phyloP scores from a whole-genome alignment of 2,113 vertebrate species.

The Muntiacus muntjak region DNA sequence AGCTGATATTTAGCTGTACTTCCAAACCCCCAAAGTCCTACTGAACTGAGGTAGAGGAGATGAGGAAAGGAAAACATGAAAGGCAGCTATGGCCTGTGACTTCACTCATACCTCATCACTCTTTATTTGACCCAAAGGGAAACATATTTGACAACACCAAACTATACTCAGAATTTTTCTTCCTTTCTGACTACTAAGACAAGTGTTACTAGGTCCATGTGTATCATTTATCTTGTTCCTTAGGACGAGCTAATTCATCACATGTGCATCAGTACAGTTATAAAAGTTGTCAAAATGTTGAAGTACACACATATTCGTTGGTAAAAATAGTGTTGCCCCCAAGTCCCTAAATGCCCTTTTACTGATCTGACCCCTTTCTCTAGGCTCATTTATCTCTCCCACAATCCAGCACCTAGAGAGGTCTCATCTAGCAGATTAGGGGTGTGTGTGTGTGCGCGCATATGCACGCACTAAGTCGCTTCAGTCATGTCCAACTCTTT shows the following conservation, averaged over 20 bases:
- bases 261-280: neutral
- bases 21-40: neutral
- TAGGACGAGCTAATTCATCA: neutral
- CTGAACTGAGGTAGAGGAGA: neutral
- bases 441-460: neutral
- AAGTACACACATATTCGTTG: neutral
- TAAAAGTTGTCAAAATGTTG: neutral
- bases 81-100: neutral
- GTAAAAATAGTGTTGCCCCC: neutral
- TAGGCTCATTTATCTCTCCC: neutral
- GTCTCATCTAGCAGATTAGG: too few species aligned
- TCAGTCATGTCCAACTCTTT: neutral
- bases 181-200: neutral
- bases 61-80: neutral
- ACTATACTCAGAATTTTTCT: neutral
- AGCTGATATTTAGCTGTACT: neutral
- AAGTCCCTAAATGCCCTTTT: neutral
- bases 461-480: accelerated
- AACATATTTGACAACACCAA: neutral
- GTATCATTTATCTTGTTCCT: neutral
- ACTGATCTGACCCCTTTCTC: neutral
- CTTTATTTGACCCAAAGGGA: neutral
- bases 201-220: neutral
- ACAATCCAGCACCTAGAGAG: neutral
- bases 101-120: neutral